These are phyloP conservation scores for Microplitis deprimator DNA, from an alignment of 2,888 invertebrate species.

Conservation along the genomic window DNA sequence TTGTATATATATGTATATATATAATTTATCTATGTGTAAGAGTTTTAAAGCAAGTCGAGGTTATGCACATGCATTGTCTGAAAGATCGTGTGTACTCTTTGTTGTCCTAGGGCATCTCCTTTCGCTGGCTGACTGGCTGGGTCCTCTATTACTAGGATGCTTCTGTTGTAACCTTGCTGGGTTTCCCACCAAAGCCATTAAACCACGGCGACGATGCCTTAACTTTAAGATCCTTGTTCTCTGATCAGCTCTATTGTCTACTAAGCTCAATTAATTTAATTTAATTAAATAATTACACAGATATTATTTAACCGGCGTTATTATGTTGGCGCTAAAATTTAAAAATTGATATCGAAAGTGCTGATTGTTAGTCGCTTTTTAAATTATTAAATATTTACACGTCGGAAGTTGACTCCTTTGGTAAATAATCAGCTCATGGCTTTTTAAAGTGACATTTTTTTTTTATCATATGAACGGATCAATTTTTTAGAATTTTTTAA, in stretches of 20 bases:
- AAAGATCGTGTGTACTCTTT: constrained; percentile 33
- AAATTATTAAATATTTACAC: too few relatives aligned
- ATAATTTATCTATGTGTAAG: not conserved
- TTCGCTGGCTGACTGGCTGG: constrained; percentile 3
- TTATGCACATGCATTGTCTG: constrained; percentile 51
- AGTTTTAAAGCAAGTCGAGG: constrained; percentile 44
- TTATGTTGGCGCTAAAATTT: not conserved
- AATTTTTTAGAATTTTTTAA: not conserved
- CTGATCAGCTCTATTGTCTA: not conserved
- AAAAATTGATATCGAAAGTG: constrained; percentile 35
- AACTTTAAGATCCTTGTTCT: not conserved
- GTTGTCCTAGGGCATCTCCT: constrained; percentile 30
- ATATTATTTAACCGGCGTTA: not conserved
- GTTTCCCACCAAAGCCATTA: not conserved
- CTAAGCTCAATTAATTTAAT: constrained; percentile 7
- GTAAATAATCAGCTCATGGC: too few relatives aligned
- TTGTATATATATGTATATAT: not conserved
- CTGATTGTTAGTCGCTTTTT: constrained; percentile 24
- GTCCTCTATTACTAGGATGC: constrained; percentile 10
- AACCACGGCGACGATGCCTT: not conserved
- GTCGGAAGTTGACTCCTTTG: too few relatives aligned
- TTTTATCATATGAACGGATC: not conserved
- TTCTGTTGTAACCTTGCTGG: constrained; percentile 10
- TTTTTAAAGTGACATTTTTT: too few relatives aligned
- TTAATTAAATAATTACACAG: not conserved